Evolutionary conservation across 2,888 invertebrate species (phyloP), one percentile per base, ranked within the genome.

Genomic region (Crocallis elinguaria): DNA sequence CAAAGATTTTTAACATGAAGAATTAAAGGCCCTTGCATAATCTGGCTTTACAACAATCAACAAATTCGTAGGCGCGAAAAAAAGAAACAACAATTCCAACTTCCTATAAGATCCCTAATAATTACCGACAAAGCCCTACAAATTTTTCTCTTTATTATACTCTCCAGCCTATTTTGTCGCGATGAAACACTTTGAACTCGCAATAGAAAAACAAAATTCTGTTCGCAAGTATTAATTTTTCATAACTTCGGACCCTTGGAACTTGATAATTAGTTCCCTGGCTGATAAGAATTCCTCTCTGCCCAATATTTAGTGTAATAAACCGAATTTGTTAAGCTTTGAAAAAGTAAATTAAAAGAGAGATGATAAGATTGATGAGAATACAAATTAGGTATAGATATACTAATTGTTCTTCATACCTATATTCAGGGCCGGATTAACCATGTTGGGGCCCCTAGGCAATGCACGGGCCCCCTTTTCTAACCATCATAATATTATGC

Each of bases 181-280:
- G 11, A 9, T 12, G 9, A 13, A 37, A 19, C 11, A 30, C 12
- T n/a, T 23, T 3, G 19, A 6, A 3, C 19, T 19, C 5, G 29
- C 14, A 37, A 38, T 23, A 21, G 37, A 37, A 30, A 35, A 36
- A 37, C 30, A 37, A 30, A 7, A 36, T 35, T 44, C 23, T 37
- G 36, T 19, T 19, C n/a, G 27, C 12, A 21, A 38, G 32, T 38
- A 29, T 12, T 38, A 12, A 12, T 16, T 43, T 33, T 14, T 30
- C 16, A 16, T 17, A 35, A 27, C 19, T 33, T 27, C 19, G 17
- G 13, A 33, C 12, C 33, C 33, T 33, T 19, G 11, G 17, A 33
- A 49, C 12, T 49, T 27, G 11, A 19, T 49, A 27, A 49, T 41
- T 41, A 41, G 13, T 49, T 35, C 17, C 33, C 32, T 23, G n/a